Conservation (phyloP, 2,113 vertebrate genomes). For the Patagioenas fasciata region DNA sequence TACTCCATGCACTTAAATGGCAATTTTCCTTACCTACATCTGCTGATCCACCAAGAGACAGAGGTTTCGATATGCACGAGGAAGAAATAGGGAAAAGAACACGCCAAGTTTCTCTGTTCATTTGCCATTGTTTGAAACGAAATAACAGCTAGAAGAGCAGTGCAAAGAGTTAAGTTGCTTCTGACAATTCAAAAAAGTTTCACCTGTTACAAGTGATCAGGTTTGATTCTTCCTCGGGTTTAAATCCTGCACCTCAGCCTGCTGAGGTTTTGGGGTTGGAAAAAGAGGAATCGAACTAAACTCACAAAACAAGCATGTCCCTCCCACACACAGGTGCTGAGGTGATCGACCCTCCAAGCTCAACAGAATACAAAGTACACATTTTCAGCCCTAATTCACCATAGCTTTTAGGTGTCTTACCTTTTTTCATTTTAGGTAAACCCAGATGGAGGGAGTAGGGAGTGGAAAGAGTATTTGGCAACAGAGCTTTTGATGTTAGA, state of each 20-base stretch:
- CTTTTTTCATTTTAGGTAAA: not conserved
- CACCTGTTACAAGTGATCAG: not conserved
- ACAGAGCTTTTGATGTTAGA: not conserved
- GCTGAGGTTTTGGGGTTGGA: not conserved
- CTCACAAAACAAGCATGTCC: not conserved
- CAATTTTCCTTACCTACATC: not conserved
- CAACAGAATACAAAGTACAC: not conserved
- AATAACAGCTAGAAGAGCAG: not conserved
- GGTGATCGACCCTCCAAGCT: not conserved
- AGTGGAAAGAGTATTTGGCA: not conserved
- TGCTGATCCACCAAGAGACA: not conserved
- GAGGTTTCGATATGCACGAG: fast-evolving
- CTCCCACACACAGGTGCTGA: not conserved
- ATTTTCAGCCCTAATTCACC: not conserved
- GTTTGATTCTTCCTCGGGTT: not conserved
- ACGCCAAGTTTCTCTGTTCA: not conserved
- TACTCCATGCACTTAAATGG: not conserved
- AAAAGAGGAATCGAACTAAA: not conserved
- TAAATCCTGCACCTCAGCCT: not conserved
- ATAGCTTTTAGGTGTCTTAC: not conserved
- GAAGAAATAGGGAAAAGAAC: not conserved
- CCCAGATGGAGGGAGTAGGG: not conserved
- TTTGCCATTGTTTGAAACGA: not conserved
- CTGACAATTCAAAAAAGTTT: not conserved
- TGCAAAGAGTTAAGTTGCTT: not conserved